Percentiles rank a stretch among this genome's conserved stretches.
Conservation (phyloP, 1,140 invertebrate species). For the Charaxes varanes region DNA sequence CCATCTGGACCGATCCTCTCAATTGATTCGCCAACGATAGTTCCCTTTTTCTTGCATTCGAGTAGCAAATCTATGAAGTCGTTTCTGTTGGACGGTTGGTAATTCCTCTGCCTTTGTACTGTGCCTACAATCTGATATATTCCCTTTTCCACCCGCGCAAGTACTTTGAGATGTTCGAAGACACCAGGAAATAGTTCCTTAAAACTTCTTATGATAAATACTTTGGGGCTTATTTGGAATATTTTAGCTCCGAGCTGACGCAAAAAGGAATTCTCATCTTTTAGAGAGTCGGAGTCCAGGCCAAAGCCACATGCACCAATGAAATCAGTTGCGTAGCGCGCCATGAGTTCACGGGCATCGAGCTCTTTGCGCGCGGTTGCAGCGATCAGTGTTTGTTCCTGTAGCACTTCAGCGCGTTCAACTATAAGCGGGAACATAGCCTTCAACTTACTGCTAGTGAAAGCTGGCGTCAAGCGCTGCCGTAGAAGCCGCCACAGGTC, state of each 20-base stretch:
- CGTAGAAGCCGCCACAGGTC: slow-evolving; percentile 14
- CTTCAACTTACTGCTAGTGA: slow-evolving; percentile 19
- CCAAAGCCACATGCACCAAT: slow-evolving; percentile 21
- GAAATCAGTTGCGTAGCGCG: slow-evolving; percentile 19
- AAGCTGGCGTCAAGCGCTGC: slow-evolving; percentile 11
- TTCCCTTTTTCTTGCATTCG: slow-evolving; percentile 10
- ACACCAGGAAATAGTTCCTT: slow-evolving; percentile 8
- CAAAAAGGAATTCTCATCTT: slow-evolving; percentile 16
- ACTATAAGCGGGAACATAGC: slow-evolving; percentile 19
- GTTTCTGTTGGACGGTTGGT: slow-evolving; percentile 12
- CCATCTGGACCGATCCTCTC: slow-evolving; percentile 15
- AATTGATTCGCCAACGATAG: slow-evolving; percentile 13
- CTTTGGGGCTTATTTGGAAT: slow-evolving; percentile 5
- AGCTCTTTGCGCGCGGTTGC: slow-evolving; percentile 6
- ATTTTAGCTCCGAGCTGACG: slow-evolving; percentile 12
- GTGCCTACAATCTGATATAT: slow-evolving; percentile 5
- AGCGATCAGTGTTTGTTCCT: slow-evolving; percentile 9
- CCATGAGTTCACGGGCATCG: slow-evolving; percentile 14
- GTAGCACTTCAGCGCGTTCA: slow-evolving; percentile 15
- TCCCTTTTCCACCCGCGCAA: slow-evolving; percentile 1
- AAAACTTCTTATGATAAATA: slow-evolving; percentile 4
- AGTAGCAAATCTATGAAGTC: slow-evolving; percentile 19
- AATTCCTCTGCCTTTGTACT: slow-evolving; percentile 14
- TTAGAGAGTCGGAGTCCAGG: slow-evolving; percentile 18
- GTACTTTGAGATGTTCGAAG: too few species aligned